Base-by-base conservation (phyloP, 2,113 vertebrate species). In the Campylorhamphus procurvoides region DNA sequence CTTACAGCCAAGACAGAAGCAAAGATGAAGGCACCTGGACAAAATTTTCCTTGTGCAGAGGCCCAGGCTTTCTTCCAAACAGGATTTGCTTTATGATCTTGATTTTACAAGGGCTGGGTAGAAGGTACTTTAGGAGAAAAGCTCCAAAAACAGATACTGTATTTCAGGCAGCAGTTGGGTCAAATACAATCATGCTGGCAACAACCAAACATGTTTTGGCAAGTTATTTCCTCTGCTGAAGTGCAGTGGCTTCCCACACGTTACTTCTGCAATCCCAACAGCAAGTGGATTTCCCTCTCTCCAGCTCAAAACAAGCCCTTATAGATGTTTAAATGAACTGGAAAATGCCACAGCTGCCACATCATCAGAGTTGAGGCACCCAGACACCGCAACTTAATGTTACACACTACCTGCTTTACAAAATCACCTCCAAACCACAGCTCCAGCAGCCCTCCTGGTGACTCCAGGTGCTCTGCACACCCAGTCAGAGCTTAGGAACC, bases 331-430 rank as follows among this genome's bases (percentile, higher is more conserved):
- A 53, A 78, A 52, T 8, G 2, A 84, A 42, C 39, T 29, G 31
- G 60, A 59, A 69, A 74, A 1, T 23, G 31, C 22, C 62, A 37
- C 37, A 73, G 58, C 22, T 63, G 25, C 47, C 59, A 52, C 37
- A 62, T 20, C 5, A 1, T 17, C 22, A 46, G 37, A 82, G 37
- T 42, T 62, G 28, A 47, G 49, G 42, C 42, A 40, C 28, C 17
- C 31, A 46, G 42, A 67, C 42, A 14, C 20, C 1, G 0, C 44
- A 55, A 53, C 14, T 35, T 22, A 25, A 7, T 15, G 16, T 47
- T 33, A 27, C 6, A 0, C 1, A 2, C 44, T 71, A n/a, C 20
- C 35, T 72, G 58, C 71, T 82, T 55, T 49, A 37, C 35, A 37
- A 55, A 10, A 13, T 40, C 17, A n/a, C 42, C 72, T 73, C 35